These are phyloP conservation scores for Ochropacha duplaris DNA, from an alignment of 2,888 invertebrate genomes.

Conservation along the genomic window DNA sequence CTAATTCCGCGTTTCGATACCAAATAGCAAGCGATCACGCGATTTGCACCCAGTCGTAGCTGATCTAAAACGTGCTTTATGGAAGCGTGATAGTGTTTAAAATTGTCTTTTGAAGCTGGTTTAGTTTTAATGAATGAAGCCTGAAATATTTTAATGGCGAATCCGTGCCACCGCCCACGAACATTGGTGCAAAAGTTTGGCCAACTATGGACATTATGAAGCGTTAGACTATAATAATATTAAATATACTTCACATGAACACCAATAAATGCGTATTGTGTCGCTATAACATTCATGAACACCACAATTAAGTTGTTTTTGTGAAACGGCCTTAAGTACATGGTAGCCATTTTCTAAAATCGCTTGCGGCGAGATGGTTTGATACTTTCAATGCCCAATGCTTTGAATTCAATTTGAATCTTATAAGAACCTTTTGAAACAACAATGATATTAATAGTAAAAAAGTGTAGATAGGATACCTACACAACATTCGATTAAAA, in stretches of 20 bases:
- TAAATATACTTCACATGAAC: not conserved
- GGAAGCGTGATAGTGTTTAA: conserved; percentile 5
- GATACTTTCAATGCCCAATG: not conserved
- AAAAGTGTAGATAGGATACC: too few relatives aligned
- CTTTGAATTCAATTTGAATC: not conserved
- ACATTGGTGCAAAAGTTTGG: not conserved
- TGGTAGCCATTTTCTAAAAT: not conserved
- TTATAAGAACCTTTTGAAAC: too few relatives aligned
- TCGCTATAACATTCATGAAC: not conserved
- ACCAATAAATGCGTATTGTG: not conserved
- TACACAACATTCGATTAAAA: too few relatives aligned
- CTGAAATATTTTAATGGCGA: not conserved
- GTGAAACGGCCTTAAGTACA: not conserved
- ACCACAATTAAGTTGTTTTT: not conserved
- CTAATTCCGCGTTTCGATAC: not conserved
- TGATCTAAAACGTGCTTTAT: conserved; percentile 1
- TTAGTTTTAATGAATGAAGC: not conserved
- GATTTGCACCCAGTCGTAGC: not conserved
- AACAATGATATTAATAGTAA: too few relatives aligned
- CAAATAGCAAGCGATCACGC: not conserved
- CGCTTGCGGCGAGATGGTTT: not conserved
- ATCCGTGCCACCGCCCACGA: not conserved
- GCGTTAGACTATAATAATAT: not conserved
- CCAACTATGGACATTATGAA: not conserved
- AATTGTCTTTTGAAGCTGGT: not conserved